A percentile compares a stretch with the other conserved stretches of the same genome.
Conservation (phyloP, 2,797 vertebrate genomes). For the Melanogrammus aeglefinus region DNA sequence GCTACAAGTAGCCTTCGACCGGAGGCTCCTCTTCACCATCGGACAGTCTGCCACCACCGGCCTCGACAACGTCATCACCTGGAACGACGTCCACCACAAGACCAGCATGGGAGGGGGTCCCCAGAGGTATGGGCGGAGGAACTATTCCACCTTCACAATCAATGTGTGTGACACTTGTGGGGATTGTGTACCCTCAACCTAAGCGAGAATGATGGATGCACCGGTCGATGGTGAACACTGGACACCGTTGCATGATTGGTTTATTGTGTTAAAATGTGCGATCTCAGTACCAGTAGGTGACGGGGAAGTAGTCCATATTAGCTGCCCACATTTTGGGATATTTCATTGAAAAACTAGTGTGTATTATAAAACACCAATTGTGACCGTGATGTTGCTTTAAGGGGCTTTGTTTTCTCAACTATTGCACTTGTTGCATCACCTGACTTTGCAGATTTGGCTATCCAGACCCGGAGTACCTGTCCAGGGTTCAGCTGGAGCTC, state of each 20-base stretch:
- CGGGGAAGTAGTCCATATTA: not conserved
- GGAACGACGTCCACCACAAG: slow-evolving; percentile 98
- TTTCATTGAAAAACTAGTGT: too few species aligned
- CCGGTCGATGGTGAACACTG: not conserved
- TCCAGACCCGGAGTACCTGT: slow-evolving; percentile 79
- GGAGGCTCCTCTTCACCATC: slow-evolving; percentile 93
- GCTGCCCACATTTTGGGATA: not conserved
- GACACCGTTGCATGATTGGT: not conserved
- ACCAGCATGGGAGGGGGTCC: slow-evolving; percentile 80
- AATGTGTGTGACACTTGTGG: not conserved
- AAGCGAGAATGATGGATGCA: not conserved
- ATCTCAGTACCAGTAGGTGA: not conserved
- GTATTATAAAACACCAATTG: not conserved
- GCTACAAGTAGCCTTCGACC: slow-evolving; percentile 89
- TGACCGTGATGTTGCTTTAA: not conserved
- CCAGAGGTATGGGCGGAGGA: slow-evolving; percentile 37
- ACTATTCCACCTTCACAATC: slow-evolving; percentile 23
- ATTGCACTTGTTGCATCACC: slow-evolving; percentile 9
- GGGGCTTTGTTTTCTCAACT: not conserved
- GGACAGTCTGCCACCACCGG: slow-evolving; percentile 95
- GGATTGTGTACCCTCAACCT: too few species aligned
- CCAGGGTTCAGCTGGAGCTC: slow-evolving; percentile 80
- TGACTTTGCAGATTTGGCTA: slow-evolving; percentile 76
- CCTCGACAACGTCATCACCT: slow-evolving; percentile 93
- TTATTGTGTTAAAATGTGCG: not conserved